phyloP scores from a whole-genome alignment of 2,113 vertebrate genomes.

The Oreochromis tanganicae region DNA sequence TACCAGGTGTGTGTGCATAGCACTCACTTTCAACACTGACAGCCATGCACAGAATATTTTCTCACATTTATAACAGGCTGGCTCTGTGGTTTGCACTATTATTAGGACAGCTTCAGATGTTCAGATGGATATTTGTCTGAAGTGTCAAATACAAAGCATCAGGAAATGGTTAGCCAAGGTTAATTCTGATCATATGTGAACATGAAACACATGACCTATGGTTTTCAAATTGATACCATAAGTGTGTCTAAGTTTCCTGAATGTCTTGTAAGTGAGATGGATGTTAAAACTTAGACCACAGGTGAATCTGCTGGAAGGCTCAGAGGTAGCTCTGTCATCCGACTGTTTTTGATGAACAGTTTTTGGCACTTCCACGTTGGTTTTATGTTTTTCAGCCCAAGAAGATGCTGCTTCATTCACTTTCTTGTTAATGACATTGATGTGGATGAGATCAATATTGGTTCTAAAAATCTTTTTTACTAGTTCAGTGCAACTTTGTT shows the following conservation, averaged over 20 bases:
- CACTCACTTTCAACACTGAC: background rate
- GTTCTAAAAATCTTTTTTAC: background rate
- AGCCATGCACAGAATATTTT: background rate
- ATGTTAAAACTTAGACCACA: background rate
- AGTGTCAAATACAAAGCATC: background rate
- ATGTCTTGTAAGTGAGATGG: background rate
- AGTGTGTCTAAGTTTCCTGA: background rate
- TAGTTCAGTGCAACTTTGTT: background rate
- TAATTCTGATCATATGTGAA: background rate
- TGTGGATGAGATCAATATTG: background rate
- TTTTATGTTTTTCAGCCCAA: background rate
- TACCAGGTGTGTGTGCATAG: background rate
- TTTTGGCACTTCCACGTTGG: background rate
- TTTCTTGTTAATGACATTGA: background rate
- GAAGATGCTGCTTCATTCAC: background rate
- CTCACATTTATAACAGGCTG: fast-evolving
- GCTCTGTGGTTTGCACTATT: background rate
- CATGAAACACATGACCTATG: background rate
- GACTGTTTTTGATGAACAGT: background rate
- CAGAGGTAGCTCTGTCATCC: background rate
- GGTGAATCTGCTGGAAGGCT: background rate
- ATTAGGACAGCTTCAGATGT: background rate
- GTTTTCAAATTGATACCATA: background rate
- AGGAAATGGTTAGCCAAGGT: background rate
- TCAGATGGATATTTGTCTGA: background rate